Evolutionary conservation across 2,113 vertebrate genomes (phyloP).

Genomic region (Australoheros scitulus): DNA sequence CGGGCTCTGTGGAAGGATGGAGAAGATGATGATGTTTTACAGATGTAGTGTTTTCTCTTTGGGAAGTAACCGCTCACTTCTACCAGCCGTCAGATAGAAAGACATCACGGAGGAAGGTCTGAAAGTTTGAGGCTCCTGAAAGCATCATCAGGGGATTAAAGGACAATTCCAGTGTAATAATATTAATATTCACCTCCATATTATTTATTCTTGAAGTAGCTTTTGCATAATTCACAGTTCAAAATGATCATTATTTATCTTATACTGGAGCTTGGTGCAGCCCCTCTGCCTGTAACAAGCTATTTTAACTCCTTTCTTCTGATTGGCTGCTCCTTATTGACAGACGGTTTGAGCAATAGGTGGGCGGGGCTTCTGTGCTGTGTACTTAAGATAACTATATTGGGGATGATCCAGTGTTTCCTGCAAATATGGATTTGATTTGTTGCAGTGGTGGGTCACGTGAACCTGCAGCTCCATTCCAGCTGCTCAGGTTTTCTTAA

Average conservation of each 20-base stretch:
- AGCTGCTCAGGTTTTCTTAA: no score
- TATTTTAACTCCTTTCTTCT: neutral
- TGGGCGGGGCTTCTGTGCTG: no score
- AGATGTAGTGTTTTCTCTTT: conserved; percentile 27
- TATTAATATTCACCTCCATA: neutral
- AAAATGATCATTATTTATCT: neutral
- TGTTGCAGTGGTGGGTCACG: no score
- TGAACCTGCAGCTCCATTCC: no score
- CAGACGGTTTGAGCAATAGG: no score
- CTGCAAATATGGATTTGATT: no score
- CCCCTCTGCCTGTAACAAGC: neutral
- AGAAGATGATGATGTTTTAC: neutral
- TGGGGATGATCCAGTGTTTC: no score
- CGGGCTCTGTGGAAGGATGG: neutral
- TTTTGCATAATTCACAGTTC: neutral
- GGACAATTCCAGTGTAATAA: conserved; percentile 17
- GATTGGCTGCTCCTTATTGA: neutral
- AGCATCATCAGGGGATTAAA: neutral
- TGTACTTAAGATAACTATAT: no score
- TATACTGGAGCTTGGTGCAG: neutral
- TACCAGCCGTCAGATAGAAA: neutral
- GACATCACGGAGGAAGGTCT: neutral
- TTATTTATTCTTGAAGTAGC: neutral
- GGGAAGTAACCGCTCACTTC: conserved; percentile 5
- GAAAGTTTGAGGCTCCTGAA: conserved; percentile 13